phyloP scores from a whole-genome alignment of 2,113 vertebrate genomes.

The Etheostoma cragini region DNA sequence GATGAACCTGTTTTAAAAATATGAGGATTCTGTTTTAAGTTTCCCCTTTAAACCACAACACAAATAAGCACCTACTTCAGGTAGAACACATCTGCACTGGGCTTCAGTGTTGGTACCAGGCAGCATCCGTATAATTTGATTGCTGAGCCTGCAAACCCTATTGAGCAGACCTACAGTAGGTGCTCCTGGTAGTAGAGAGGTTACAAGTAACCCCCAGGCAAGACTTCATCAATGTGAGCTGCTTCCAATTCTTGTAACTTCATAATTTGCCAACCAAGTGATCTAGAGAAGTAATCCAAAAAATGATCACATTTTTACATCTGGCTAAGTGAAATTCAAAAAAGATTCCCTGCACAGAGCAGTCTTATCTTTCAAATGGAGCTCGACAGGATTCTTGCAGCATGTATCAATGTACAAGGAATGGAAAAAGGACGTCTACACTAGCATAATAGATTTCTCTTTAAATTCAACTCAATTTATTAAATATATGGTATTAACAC shows the following conservation, averaged over 20 bases:
- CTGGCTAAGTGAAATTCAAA: slow-evolving; percentile 34
- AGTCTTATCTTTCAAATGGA: slow-evolving; percentile 36
- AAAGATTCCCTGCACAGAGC: slow-evolving; percentile 40
- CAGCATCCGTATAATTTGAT: slow-evolving; percentile 46
- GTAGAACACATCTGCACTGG: neutral
- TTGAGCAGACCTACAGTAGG: slow-evolving; percentile 34
- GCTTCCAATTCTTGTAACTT: slow-evolving; percentile 42
- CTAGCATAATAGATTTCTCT: slow-evolving; percentile 7
- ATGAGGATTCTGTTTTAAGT: neutral
- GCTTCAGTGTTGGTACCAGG: neutral
- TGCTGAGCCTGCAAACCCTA: slow-evolving; percentile 31
- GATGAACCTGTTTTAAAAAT: neutral
- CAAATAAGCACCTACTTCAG: neutral
- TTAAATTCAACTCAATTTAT: slow-evolving; percentile 9
- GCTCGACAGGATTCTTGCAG: neutral
- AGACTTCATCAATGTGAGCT: slow-evolving; percentile 57
- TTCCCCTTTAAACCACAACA: neutral
- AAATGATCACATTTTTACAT: slow-evolving; percentile 46
- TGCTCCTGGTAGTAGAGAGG: slow-evolving; percentile 22
- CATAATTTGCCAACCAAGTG: slow-evolving; percentile 62
- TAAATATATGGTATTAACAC: slow-evolving; percentile 15
- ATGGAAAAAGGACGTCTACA: neutral
- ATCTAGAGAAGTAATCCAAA: slow-evolving; percentile 65
- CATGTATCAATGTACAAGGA: neutral
- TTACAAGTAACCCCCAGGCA: slow-evolving; percentile 50